Conservation (phyloP, 1,140 invertebrate genomes). For the Protaetia brevitarsis region DNA sequence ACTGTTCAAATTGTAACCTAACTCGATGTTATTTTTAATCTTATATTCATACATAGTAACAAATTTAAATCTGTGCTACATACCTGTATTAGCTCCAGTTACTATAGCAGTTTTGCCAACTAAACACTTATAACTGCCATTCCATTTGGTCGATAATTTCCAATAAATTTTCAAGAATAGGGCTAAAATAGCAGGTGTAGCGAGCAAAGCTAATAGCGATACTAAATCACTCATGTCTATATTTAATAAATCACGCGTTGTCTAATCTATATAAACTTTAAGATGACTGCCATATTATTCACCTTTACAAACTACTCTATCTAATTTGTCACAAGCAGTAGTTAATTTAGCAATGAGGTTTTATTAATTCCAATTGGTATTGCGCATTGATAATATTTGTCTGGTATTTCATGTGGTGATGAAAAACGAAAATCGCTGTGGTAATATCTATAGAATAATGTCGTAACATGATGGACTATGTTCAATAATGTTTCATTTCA, state of each 20-base stretch:
- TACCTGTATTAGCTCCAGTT: slow-evolving; percentile 33
- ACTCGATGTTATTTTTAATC: too few relatives aligned
- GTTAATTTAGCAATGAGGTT: too few relatives aligned
- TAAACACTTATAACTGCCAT: slow-evolving; percentile 31
- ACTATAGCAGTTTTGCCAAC: slow-evolving; percentile 33
- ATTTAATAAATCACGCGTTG: neutral
- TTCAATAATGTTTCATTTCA: neutral
- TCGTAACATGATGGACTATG: neutral
- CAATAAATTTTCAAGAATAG: slow-evolving; percentile 23
- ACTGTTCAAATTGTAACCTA: too few relatives aligned
- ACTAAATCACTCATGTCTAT: neutral
- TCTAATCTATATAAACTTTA: too few relatives aligned
- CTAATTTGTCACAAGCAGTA: too few relatives aligned
- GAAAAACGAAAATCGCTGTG: neutral
- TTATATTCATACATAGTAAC: too few relatives aligned
- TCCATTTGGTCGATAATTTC: slow-evolving; percentile 30
- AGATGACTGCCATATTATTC: too few relatives aligned
- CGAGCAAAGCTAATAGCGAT: neutral
- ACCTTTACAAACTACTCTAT: too few relatives aligned
- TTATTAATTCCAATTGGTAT: too few relatives aligned
- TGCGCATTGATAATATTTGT: too few relatives aligned
- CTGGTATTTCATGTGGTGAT: too few relatives aligned
- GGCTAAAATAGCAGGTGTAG: neutral
- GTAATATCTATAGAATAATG: neutral
- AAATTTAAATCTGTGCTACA: too few relatives aligned